Evolutionary conservation across 1,140 invertebrate species (phyloP), one percentile per base, ranked within the genome.

Genomic region (Drosophila sproati): DNA sequence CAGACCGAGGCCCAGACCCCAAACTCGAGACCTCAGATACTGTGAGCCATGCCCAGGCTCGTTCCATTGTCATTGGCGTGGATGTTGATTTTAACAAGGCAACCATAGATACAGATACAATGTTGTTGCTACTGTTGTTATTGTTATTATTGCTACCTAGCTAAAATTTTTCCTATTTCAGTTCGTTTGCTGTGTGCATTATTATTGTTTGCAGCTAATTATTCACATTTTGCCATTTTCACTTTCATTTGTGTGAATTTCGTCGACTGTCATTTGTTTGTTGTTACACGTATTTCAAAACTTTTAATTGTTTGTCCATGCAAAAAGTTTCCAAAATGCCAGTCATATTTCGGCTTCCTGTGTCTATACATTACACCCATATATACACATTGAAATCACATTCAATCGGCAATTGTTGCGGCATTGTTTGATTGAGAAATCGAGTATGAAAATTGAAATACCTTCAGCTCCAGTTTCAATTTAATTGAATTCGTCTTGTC

Each of bases 221-320:
- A 88, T 88, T 88, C 86, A 88, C 86, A 89, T 89, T 88, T 88
- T 67, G 80, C 73, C 70, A 85, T 88, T 88, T 88, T 88, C 85
- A 88, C 85, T 88, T 88, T 88, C 85, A 70, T 88, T 89, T 80
- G 85, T 89, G 80, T 81, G 85, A 88, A 89, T 71, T 88, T 78
- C 75, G 73, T 73, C 75, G 73, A 78, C 85, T 85, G 85, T 89
- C 83, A 88, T 88, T 87, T 87, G 77, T 88, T 77, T 78, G 75
- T 88, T 73, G 83, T 79, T 88, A 82, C 80, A 82, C 83, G 83
- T 77, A 86, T 82, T 88, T 86, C 83, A 73, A 78, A 82, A 80
- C 78, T 87, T 73, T 88, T 86, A 86, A 86, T 86, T 86, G 82
- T 80, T 74, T 67, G 72, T 64, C 77, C 75, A 87, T 74, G 72